phyloP scores from a whole-genome alignment of 2,888 invertebrate genomes.

The Tolmerus cingulatus region DNA sequence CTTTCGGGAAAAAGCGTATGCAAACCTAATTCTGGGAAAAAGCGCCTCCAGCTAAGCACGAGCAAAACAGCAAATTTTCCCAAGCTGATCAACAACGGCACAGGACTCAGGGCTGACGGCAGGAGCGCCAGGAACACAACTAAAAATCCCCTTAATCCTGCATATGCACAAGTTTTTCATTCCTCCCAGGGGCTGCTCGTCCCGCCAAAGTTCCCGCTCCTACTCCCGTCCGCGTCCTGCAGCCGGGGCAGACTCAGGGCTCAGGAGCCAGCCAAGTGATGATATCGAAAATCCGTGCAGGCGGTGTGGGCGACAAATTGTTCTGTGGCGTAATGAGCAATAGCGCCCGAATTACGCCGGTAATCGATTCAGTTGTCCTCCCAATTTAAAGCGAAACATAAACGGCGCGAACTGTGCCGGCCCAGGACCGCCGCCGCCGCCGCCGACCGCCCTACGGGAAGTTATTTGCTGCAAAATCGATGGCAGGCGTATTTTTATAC shows the following conservation, averaged over 20 bases:
- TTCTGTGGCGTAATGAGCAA: background rate
- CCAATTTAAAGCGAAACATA: background rate
- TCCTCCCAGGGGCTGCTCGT: background rate
- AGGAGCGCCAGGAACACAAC: background rate
- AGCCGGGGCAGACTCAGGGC: background rate
- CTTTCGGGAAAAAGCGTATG: background rate
- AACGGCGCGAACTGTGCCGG: background rate
- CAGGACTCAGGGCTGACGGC: background rate
- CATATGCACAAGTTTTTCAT: background rate
- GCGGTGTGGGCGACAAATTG: background rate
- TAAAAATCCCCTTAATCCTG: background rate
- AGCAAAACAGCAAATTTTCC: background rate
- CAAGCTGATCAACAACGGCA: background rate
- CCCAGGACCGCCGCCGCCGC: background rate
- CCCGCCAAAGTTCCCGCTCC: background rate
- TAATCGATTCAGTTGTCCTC: background rate
- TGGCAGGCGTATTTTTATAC: background rate
- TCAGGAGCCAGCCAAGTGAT: background rate
- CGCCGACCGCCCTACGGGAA: background rate
- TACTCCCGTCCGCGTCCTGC: background rate
- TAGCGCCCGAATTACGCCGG: background rate
- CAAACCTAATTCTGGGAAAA: background rate
- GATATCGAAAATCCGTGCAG: background rate
- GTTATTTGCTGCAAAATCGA: constrained; percentile 9
- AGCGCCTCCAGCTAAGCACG: background rate